phyloP scores from a whole-genome alignment of 2,797 vertebrate genomes.

The Gadopsis marmoratus region DNA sequence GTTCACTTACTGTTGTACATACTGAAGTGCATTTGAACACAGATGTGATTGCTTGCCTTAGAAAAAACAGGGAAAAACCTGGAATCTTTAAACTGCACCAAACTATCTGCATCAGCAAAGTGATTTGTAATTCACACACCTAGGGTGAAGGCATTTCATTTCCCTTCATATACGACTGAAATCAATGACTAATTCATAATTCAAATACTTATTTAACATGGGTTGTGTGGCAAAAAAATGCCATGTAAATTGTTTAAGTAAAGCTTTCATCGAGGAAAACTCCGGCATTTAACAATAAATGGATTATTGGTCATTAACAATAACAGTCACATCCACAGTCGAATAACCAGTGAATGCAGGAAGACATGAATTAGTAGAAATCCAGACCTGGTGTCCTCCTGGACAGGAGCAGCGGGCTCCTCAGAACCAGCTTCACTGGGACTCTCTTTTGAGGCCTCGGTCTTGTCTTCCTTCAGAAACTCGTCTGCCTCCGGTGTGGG shows the following conservation, averaged over 20 bases:
- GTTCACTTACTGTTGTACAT: not conserved
- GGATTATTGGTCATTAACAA: not conserved
- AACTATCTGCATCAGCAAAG: not conserved
- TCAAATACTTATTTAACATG: not conserved
- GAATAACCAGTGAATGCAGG: not conserved
- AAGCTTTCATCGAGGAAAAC: not conserved
- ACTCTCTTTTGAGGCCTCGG: slow-evolving; percentile 13
- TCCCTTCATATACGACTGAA: not conserved
- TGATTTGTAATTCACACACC: not conserved
- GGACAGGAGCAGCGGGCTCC: slow-evolving; percentile 23
- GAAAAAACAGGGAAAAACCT: not conserved
- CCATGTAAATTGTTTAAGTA: not conserved
- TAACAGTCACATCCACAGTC: not conserved
- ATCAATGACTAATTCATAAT: not conserved
- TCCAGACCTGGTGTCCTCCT: slow-evolving; percentile 68
- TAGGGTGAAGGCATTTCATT: not conserved
- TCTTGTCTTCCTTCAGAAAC: slow-evolving; percentile 73
- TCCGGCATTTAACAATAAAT: not conserved
- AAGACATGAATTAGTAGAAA: not conserved
- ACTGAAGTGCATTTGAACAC: not conserved
- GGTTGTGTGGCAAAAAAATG: not conserved
- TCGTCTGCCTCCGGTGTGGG: slow-evolving; percentile 88
- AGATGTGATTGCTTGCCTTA: not conserved
- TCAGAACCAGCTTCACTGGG: slow-evolving; percentile 26
- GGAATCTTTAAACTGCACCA: not conserved